Base-by-base conservation (phyloP, 2,888 invertebrate species). In the Drosophila macrospina region DNA sequence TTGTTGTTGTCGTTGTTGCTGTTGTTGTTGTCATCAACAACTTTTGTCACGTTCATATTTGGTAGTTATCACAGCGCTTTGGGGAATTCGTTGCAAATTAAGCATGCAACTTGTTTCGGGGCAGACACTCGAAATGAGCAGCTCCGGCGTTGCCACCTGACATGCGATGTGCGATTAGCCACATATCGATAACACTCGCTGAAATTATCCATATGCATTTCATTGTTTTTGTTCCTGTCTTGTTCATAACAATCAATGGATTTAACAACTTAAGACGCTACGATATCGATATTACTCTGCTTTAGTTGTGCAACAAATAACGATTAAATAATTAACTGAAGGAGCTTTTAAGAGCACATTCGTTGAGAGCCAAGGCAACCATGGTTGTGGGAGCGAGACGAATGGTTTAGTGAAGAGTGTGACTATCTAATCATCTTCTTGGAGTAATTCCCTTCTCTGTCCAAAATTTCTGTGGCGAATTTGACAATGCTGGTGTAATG, bases 401-500 rank as follows among this genome's bases (percentile, higher is more conserved):
- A n/a, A n/a, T n/a, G n/a, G n/a, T n/a, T n/a, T n/a, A n/a, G n/a
- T n/a, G n/a, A n/a, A n/a, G n/a, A n/a, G n/a, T n/a, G n/a, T n/a
- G n/a, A n/a, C n/a, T n/a, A n/a, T n/a, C n/a, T n/a, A n/a, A n/a
- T n/a, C n/a, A n/a, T n/a, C n/a, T n/a, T n/a, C n/a, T n/a, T n/a
- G n/a, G n/a, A 88, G 98, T 99, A 55, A 97, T 97, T 42, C 92
- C 97, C 65, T 97, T 97, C 92, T 97, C 97, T 77, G 98, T 98
- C 69, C 98, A 98, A 48, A 98, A 98, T 92, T 98, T 98, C 92
- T 98, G 98, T 92, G 98, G 98, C 86, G 96, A 96, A 92, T 96
- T 96, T 90, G 96, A 96, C 92, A 96, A 96, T 90, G 96, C 96
- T 69, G 96, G 96, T 87, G 97, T 97, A 75, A 97, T 99, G 96